Evolutionary conservation across 2,888 invertebrate genomes (phyloP), one percentile per base, ranked within the genome.

Genomic region (Caprella mutica): DNA sequence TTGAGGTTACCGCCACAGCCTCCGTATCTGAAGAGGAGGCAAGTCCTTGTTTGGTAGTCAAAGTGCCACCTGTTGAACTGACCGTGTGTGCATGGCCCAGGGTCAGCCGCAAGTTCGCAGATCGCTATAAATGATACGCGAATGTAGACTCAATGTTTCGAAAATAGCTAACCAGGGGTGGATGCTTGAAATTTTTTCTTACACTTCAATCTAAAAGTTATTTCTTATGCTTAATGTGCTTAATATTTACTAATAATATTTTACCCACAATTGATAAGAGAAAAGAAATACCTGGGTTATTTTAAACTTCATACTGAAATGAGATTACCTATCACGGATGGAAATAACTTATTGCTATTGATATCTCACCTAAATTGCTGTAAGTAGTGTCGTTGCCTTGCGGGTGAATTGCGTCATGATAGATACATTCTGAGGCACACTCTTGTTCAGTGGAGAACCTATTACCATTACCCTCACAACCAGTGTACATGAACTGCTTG

Each of bases 1-100:
- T 92, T 92, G 70, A 78, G 79, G 75, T 86, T 89, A 69, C 90
- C 91, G 65, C 81, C 84, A 75, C 91, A 93, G 74, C 92, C 91
- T 66, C 81, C 80, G 77, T 85, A 92, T 69, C 83, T 79, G 76
- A 92, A 92, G 57, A 81, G 78, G 66, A 81, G 74, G 74, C 92
- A 93, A 69, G 80, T 81, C 67, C 78, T 82, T 67, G 77, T 76
- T 53, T 75, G 75, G 66, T 79, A 78, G 73, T 83, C 81, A 74
- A 81, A 88, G 77, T 81, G 81, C 81, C 83, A 89, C 69, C 86
- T 80, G 66, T 80, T 81, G 66, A 71, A 71, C 43, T 70, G 17
- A 12, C n/a, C 71, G 48, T 76, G 73, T 65, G 69, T 67, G 70
- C 84, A 84, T 56, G 77, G 76, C 61, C 85, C 85, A 63, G 72